Evolutionary conservation across 2,888 invertebrate species (phyloP).

Genomic region (Hecatera dysodea): DNA sequence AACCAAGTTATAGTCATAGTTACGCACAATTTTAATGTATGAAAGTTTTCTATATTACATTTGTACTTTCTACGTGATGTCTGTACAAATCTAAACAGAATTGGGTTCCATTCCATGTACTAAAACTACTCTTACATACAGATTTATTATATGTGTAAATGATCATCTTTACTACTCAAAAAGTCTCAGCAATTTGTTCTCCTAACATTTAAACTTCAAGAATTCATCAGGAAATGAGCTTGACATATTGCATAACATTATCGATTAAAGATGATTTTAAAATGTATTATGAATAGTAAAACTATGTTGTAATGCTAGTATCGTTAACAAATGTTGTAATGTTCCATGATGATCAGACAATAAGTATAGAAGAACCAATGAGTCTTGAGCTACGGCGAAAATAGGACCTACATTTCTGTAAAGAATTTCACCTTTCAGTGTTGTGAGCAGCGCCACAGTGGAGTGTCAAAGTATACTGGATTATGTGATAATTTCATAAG

Average conservation of each 20-base stretch:
- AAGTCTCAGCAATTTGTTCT: slow-evolving; percentile 17
- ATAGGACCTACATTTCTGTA: background rate
- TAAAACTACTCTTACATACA: too few species aligned
- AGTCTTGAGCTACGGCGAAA: slow-evolving; percentile 10
- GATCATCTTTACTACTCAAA: slow-evolving; percentile 9
- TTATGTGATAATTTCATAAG: background rate
- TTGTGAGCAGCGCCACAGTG: background rate
- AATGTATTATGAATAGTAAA: slow-evolving; percentile 36
- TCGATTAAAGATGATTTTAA: slow-evolving; percentile 44
- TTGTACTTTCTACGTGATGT: too few species aligned
- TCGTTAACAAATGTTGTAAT: slow-evolving; percentile 31
- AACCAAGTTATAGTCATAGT: too few species aligned
- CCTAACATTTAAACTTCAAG: slow-evolving; percentile 52
- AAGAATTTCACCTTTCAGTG: background rate
- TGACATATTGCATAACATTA: slow-evolving; percentile 40
- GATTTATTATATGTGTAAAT: too few species aligned
- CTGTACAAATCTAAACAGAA: too few species aligned
- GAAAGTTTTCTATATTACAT: too few species aligned
- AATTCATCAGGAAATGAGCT: slow-evolving; percentile 56
- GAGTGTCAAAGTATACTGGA: slow-evolving; percentile 17
- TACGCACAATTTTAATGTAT: too few species aligned
- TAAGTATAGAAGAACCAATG: slow-evolving; percentile 18
- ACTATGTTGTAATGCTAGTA: slow-evolving; percentile 27
- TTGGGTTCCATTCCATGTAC: too few species aligned
- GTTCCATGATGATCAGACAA: slow-evolving; percentile 39